Base-by-base conservation (phyloP, 2,888 invertebrate species). In the Iselma pallidipennis region DNA sequence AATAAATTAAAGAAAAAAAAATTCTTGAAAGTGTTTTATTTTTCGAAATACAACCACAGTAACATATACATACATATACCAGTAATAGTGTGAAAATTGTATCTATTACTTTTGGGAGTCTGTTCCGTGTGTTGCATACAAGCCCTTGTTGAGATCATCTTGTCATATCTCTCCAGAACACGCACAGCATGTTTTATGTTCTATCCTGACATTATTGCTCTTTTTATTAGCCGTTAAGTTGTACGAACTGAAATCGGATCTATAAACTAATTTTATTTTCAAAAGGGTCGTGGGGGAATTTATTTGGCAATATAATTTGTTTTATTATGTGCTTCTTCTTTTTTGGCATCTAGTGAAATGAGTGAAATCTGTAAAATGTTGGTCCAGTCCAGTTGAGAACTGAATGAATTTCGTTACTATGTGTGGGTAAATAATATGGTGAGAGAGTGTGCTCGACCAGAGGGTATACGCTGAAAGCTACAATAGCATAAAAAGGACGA, bases 201-300 rank as follows among this genome's bases (percentile, higher is more conserved):
- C 76, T 66, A 63, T 65, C 67, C 72, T 75, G 79, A 79, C 80
- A 70, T 79, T 79, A 79, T 79, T 79, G 78, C 71, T 72, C 76
- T 77, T 80, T 80, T 79, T 80, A 80, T 79, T 79, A 79, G 76
- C 76, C 73, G 78, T 78, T 79, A 78, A 77, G 71, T 75, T 71
- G 73, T 75, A 76, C 76, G 73, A 74, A 69, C 66, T 58, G 65
- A 68, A 72, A 74, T 73, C 71, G 68, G 66, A 70, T 70, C 69
- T 68, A 70, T 72, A 71, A 70, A 66, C 66, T 67, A 69, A 69
- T 69, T 69, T 67, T 55, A 65, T 70, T 70, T 67, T 67, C 69
- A 37, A 37, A 37, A 16, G 37, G 9, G n/a, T n/a, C 16, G 16
- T 37, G 16, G 9, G 14, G 69, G 67, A 68, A 66, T 65, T 67